Conservation (phyloP, 2,797 vertebrate genomes). For the Eurystomus glaucurus region DNA sequence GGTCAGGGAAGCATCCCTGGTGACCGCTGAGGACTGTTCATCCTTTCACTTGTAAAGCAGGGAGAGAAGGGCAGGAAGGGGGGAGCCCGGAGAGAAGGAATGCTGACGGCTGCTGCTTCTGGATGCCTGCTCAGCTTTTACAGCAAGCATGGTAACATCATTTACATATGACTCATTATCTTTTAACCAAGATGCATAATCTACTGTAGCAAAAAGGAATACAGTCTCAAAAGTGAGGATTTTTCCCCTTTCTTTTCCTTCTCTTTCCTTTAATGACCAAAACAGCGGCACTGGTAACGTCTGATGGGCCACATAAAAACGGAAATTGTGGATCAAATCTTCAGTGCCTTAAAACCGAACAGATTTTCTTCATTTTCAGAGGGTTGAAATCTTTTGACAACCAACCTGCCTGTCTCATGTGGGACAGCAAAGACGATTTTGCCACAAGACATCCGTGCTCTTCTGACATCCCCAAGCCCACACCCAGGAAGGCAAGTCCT, state of each 20-base stretch:
- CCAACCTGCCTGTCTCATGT: background rate
- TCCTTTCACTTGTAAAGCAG: background rate
- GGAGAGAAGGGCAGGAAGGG: background rate
- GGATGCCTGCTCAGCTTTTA: background rate
- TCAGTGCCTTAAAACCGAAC: background rate
- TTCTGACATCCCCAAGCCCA: background rate
- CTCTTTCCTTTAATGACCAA: background rate
- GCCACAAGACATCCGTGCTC: background rate
- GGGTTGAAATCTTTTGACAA: background rate
- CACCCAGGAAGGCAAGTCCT: background rate
- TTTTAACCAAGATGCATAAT: background rate
- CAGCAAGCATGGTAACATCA: background rate
- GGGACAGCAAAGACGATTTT: background rate
- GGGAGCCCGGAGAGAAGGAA: background rate
- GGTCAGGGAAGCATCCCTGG: background rate
- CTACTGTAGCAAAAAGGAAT: background rate
- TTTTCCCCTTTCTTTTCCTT: background rate
- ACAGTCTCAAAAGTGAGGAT: accelerated
- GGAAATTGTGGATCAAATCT: background rate
- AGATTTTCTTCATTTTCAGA: background rate
- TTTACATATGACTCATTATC: background rate
- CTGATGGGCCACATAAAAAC: background rate
- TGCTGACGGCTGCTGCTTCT: background rate
- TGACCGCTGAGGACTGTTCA: background rate
- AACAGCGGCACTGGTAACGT: background rate